These are phyloP conservation scores for Diachasma alloeum DNA, from an alignment of 1,140 invertebrate species.

Conservation along the genomic window DNA sequence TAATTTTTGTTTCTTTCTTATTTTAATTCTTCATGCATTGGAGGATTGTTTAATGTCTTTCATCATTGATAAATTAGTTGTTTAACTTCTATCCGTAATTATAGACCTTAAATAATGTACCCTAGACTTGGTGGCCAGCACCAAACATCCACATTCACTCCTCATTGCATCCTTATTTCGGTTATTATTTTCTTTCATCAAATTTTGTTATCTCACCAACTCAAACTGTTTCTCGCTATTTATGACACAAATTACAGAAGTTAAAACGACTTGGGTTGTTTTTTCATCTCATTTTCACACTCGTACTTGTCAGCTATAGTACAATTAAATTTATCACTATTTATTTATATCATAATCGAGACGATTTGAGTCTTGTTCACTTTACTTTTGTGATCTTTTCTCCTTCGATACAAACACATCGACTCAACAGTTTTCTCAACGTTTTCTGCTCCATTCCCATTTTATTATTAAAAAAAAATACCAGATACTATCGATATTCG, in stretches of 20 bases:
- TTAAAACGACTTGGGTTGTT: not conserved
- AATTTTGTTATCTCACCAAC: constrained; percentile 25
- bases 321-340: constrained; percentile 28
- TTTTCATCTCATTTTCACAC: not conserved
- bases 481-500: no score
- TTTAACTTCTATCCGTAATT: constrained; percentile 45
- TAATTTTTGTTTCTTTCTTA: constrained; percentile 1
- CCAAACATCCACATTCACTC: constrained; percentile 54
- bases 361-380: constrained; percentile 9
- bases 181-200: constrained; percentile 26
- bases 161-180: not conserved
- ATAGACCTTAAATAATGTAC: constrained; percentile 38
- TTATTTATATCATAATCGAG: constrained; percentile 25
- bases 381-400: not conserved
- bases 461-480: no score
- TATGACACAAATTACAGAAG: constrained; percentile 23
- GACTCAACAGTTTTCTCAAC: not conserved
- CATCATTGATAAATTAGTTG: constrained; percentile 31
- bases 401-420: not conserved
- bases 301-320: constrained; percentile 17
- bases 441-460: not conserved
- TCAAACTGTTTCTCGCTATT: not conserved
- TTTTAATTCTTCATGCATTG: constrained; percentile 18
- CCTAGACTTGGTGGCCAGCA: constrained; percentile 63
- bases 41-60: constrained; percentile 22